Base-by-base conservation (phyloP, 1,140 invertebrate genomes). In the Tetramorium alpestre region DNA sequence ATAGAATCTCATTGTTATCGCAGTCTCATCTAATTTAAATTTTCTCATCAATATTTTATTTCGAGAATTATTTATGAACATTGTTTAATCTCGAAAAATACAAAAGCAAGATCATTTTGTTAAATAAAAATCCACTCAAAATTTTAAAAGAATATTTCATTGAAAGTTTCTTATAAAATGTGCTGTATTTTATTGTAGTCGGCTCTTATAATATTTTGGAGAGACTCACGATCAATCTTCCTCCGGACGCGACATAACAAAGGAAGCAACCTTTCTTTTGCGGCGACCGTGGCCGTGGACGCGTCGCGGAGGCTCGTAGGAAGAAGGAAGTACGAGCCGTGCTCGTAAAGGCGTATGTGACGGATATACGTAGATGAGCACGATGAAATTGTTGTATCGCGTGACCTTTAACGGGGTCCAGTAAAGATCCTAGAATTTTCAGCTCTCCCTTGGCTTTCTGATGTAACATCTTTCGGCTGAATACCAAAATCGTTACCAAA, bases 381-480 rank as follows among this genome's bases (percentile, higher is more conserved):
- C 38, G 41, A 69, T 80, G 70, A 69, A 77, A 38, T 47, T 22
- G 67, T 6, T 87, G 41, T 62, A 44, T 85, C 38, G 44, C 8
- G 11, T 65, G 33, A 47, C 7, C 13, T 1, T 65, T 75, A 47
- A 75, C 81, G 25, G 18, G 69, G 44, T 60, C 28, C 18, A 38
- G n/a, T 65, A 77, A 67, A 76, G 84, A 75, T 72, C 67, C 67
- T 85, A 76, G 89, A 90, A 90, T 91, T 91, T 92, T 92, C 91
- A 93, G 91, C 92, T 93, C 91, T 94, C 90, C 78, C 92, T 93
- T 86, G 56, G 73, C 85, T 90, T 86, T 87, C 75, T 65, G 64
- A 85, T 87, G 72, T 33, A 41, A 87, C 88, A 49, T 62, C 13
- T 73, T 64, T 49, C 2, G 60, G 69, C 69, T 76, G 80, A 87